Percentiles rank a stretch among this genome's conserved stretches.
These are phyloP conservation scores for Eriocheir sinensis DNA, from an alignment of 1,140 invertebrate genomes.

Conservation along the genomic window DNA sequence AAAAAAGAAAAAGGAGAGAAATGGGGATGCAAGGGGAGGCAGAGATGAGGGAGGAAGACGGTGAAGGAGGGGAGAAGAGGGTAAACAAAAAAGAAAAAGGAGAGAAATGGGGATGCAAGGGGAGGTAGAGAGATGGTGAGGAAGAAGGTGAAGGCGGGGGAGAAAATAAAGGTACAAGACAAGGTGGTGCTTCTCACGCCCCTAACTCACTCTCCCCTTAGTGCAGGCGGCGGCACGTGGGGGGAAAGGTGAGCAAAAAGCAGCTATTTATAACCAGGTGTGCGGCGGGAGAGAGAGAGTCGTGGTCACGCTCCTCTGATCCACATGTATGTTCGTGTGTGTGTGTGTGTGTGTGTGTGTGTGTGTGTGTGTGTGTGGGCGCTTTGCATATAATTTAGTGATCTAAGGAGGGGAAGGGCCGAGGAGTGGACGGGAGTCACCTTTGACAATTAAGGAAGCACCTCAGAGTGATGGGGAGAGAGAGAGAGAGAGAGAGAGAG, in stretches of 20 bases:
- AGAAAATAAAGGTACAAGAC: no score
- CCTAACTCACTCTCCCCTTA: background rate
- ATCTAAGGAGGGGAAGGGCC: no score
- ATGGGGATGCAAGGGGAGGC: background rate
- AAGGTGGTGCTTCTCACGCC: background rate
- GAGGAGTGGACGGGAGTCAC: no score
- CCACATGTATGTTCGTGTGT: background rate
- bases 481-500: no score
- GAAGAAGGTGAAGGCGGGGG: background rate
- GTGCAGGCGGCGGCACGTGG: background rate
- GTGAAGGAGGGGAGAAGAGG: no score
- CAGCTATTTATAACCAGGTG: conserved; percentile 15
- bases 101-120: background rate
- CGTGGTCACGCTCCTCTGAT: background rate
- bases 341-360: background rate
- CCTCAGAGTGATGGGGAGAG: no score
- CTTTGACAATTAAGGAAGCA: no score
- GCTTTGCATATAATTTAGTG: no score
- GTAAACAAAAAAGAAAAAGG: background rate
- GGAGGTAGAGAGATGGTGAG: no score
- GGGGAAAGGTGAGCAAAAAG: background rate
- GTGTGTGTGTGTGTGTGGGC: background rate
- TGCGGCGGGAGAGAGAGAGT: background rate
- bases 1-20: background rate
- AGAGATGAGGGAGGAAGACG: no score